These are phyloP conservation scores for Neotragus pygmaeus DNA, from an alignment of 2,113 vertebrate genomes.

Conservation along the genomic window DNA sequence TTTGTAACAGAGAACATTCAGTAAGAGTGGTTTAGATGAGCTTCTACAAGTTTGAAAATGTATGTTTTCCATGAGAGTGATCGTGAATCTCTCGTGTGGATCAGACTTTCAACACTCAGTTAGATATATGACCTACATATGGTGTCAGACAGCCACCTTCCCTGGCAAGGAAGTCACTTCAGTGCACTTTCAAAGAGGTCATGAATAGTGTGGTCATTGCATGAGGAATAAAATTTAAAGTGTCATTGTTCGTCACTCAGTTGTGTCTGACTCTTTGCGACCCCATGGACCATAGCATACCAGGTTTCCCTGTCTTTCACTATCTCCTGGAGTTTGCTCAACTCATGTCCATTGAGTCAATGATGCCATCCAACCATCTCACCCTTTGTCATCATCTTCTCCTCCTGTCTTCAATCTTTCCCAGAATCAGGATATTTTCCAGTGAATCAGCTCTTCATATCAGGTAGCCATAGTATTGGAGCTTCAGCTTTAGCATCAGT, in stretches of 20 bases:
- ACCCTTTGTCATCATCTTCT: not conserved
- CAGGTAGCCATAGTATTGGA: not conserved
- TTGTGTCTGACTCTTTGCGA: rapidly evolving
- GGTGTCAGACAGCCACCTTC: not conserved
- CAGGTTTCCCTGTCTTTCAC: not conserved
- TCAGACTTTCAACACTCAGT: not conserved
- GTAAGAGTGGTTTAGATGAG: not conserved
- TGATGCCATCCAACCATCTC: not conserved
- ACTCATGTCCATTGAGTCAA: not conserved
- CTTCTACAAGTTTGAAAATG: not conserved
- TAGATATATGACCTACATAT: not conserved
- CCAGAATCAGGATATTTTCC: not conserved
- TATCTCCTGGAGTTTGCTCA: not conserved
- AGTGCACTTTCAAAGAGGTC: not conserved
- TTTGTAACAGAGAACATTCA: not conserved
- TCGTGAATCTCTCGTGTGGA: not conserved
- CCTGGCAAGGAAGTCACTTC: not conserved
- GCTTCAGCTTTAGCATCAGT: not conserved
- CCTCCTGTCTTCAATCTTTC: not conserved
- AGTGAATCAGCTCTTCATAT: not conserved
- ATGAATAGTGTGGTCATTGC: not conserved
- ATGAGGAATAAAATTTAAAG: not conserved
- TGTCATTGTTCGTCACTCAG: not conserved
- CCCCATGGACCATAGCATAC: not conserved
- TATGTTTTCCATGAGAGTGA: not conserved